These are phyloP conservation scores for Ennomos erosarius DNA, from an alignment of 2,888 invertebrate species.

Conservation along the genomic window DNA sequence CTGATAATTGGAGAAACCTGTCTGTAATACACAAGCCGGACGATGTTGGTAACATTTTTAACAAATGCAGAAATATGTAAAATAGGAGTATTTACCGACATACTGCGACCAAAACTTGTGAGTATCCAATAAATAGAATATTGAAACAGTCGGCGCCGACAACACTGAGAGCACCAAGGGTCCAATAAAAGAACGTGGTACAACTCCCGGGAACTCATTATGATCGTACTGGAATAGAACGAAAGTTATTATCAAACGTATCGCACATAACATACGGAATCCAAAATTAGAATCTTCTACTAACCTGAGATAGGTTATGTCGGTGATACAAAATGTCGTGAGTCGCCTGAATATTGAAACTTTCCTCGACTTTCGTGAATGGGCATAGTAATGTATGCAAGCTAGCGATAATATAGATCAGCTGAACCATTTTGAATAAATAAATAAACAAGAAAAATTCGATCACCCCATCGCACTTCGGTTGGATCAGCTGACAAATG, in stretches of 20 bases:
- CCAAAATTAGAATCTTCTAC: conserved; percentile 78
- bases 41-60: too few relatives aligned
- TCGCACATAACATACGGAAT: conserved; percentile 56
- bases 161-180: conserved; percentile 92
- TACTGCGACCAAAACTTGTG: conserved; percentile 96
- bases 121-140: conserved; percentile 88
- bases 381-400: conserved; percentile 95
- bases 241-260: conserved; percentile 47
- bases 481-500: conserved; percentile 25
- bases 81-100: conserved; percentile 87
- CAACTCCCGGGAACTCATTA: conserved; percentile 98
- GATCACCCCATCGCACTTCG: conserved; percentile 62
- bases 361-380: conserved; percentile 99
- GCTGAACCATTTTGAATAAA: conserved; percentile 87
- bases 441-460: conserved; percentile 46
- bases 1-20: too few relatives aligned
- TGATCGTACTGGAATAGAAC: conserved; percentile 95
- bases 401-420: conserved; percentile 90
- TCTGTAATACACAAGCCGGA: too few relatives aligned
- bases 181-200: conserved; percentile 98
- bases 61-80: neutral
- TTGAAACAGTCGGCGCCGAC: conserved; percentile 90
- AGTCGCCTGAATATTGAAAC: conserved; percentile 99
- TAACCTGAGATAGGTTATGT: conserved; percentile 93
- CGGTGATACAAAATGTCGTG: conserved; percentile 98